Evolutionary conservation across 2,797 vertebrate species (phyloP), one percentile per base, ranked within the genome.

Genomic region (Enteromius viviparus): DNA sequence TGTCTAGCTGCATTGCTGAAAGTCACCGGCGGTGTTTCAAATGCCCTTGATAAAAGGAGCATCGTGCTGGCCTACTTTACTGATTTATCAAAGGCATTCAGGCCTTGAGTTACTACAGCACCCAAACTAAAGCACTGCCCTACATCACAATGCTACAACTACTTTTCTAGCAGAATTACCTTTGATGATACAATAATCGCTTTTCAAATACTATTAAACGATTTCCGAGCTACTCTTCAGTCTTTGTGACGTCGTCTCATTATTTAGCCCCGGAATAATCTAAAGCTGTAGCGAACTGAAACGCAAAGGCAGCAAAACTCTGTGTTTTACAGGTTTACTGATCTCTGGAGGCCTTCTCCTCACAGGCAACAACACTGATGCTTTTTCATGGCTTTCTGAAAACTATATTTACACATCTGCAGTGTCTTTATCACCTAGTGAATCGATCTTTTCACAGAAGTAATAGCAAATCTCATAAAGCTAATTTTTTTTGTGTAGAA

Each of bases 51-150:
- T 60, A 69, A 76, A 83, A 77, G 65, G 65, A 62, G 62, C 64
- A 68, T 77, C 77, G 65, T 83, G 74, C 71, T 77, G 81, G 37
- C 81, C 81, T 83, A 83, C 51, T 83, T 83, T 60, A 77, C 74
- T 42, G 81, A 69, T 60, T 60, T 69, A 77, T 70, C 64, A 21
- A 34, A 83, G 37, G 37, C 65, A 60, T 83, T 70, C 9, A 47
- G 64, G 81, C 81, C 74, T 77, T 47, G 60, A 45, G 60, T 76
- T 66, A 76, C 60, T 19, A 72, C 47, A 72, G 62, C 49, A 40
- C 71, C 62, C 45, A 66, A 72, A 74, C 62, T 82, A 66, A 75
- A 70, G 49, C 23, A 12, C 26, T 83, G 74, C 74, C 74, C 81
- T 77, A 83, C 64, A 83, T 83, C 81, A 75, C 55, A 53, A 51